These are phyloP conservation scores for Cephus pygmeus DNA, from an alignment of 2,888 invertebrate genomes.

Conservation along the genomic window DNA sequence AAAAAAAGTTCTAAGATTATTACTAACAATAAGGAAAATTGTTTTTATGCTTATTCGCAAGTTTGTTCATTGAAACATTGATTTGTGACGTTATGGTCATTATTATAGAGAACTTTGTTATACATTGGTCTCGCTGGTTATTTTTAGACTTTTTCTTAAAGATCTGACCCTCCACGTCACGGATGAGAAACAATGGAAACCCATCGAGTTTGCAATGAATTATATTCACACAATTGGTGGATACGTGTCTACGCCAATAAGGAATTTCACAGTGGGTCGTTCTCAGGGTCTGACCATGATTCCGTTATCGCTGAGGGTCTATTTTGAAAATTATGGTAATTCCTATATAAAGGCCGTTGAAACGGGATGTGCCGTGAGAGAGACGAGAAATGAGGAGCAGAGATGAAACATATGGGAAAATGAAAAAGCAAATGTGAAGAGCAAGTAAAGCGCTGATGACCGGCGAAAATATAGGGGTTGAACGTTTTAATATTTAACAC, in stretches of 20 bases:
- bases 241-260: neutral
- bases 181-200: neutral
- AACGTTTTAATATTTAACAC: neutral
- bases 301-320: neutral
- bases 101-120: neutral
- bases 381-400: neutral
- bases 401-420: neutral
- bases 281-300: neutral
- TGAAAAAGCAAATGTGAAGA: neutral
- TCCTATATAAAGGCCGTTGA: neutral
- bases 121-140: neutral
- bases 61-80: neutral
- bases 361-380: neutral
- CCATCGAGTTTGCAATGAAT: neutral
- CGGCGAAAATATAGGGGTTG: neutral
- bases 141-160: neutral
- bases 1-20: neutral
- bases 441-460: neutral
- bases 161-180: neutral
- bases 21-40: neutral
- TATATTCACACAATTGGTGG: neutral
- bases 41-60: neutral
- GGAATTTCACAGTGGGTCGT: neutral
- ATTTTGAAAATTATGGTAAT: slow-evolving; percentile 2
- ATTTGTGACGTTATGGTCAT: neutral